These are phyloP conservation scores for Palythoa grandiflora DNA, from an alignment of 92 coral and sea anemone species.

Conservation along the genomic window DNA sequence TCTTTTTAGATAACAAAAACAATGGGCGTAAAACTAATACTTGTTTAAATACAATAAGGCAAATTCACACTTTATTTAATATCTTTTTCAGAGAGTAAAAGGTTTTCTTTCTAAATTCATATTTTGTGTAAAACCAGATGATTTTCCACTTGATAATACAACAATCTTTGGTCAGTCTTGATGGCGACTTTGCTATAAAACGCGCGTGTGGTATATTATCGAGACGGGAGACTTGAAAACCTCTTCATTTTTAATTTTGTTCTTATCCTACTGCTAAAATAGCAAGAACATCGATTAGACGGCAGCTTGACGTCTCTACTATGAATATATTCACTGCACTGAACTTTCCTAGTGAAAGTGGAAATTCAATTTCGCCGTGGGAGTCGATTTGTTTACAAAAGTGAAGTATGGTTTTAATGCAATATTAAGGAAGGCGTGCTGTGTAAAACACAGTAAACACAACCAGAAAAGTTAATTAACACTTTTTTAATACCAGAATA, in stretches of 20 bases:
- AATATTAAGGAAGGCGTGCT: constrained; percentile 39
- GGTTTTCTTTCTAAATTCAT: too few relatives aligned
- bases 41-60: too few relatives aligned
- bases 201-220: not conserved
- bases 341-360: not conserved
- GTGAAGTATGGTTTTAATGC: constrained; percentile 21
- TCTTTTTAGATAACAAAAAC: too few relatives aligned
- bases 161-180: not conserved
- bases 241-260: not conserved
- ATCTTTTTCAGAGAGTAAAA: too few relatives aligned
- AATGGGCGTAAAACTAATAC: too few relatives aligned
- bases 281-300: constrained; percentile 22
- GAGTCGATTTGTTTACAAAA: constrained; percentile 36
- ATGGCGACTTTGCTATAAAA: not conserved
- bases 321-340: not conserved
- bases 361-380: constrained; percentile 37
- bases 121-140: too few relatives aligned
- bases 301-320: constrained; percentile 30
- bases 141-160: not conserved
- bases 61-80: too few relatives aligned
- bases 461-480: constrained; percentile 55
- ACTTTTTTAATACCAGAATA: constrained; percentile 37
- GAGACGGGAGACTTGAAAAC: not conserved
- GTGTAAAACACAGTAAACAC: constrained; percentile 32
- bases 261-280: constrained; percentile 17